A percentile compares a stretch with the other conserved stretches of the same genome.
phyloP scores from a whole-genome alignment of 2,797 vertebrate genomes.

The Poecilia velifera region DNA sequence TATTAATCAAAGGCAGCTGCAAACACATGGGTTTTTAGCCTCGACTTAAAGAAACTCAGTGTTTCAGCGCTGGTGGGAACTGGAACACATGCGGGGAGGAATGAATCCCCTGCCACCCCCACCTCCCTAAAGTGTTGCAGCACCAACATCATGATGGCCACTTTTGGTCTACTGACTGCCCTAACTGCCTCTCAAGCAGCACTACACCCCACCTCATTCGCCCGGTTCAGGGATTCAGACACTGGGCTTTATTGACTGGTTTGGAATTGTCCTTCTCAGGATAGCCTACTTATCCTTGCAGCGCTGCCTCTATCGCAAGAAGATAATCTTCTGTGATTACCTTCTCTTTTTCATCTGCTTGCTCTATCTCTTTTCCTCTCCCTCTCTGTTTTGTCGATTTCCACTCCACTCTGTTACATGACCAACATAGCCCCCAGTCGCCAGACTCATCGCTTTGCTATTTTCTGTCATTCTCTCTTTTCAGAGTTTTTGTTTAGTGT shows the following conservation, averaged over 20 bases:
- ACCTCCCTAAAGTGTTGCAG: conserved; percentile 26
- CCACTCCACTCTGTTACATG: conserved; percentile 65
- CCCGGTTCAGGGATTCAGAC: conserved; percentile 59
- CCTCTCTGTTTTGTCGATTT: conserved; percentile 68
- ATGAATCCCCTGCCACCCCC: conserved; percentile 29
- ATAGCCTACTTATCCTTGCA: conserved; percentile 74
- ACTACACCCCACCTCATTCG: conserved; percentile 35
- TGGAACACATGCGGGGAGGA: conserved; percentile 67
- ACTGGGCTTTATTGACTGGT: conserved; percentile 78
- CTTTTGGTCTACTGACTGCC: conserved; percentile 60
- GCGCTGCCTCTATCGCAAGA: conserved; percentile 77
- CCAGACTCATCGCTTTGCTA: conserved; percentile 19
- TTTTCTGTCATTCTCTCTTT: conserved; percentile 51
- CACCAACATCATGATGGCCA: conserved; percentile 47
- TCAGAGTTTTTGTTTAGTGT: conserved; percentile 17
- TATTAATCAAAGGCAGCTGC: neutral
- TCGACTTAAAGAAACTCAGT: neutral
- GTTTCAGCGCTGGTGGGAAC: conserved; percentile 65
- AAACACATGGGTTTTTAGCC: neutral
- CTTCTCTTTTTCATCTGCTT: conserved; percentile 73
- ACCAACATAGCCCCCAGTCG: conserved; percentile 19
- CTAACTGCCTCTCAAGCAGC: conserved; percentile 53
- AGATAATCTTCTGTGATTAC: conserved; percentile 85
- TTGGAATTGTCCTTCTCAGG: conserved; percentile 67
- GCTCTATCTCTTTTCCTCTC: conserved; percentile 41